Base-by-base conservation (phyloP, 1,140 invertebrate genomes). In the Scaptomyza graminum region DNA sequence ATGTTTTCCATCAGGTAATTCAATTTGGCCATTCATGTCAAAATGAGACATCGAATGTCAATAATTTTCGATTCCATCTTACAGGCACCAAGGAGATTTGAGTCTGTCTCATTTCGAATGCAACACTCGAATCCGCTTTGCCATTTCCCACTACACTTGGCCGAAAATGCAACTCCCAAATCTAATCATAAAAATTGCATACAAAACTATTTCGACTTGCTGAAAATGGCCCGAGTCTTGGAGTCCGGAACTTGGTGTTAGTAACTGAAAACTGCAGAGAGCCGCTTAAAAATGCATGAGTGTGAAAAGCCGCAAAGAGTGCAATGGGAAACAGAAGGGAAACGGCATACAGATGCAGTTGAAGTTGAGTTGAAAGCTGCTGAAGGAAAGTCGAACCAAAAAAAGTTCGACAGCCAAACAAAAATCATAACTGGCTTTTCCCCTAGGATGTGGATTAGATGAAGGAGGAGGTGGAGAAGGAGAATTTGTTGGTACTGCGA, bases 161-260 rank as follows among this genome's bases (percentile, higher is more conserved):
- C 37, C 28, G 28, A 31, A 31, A 8, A 18, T 43, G 59, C 65
- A 69, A 67, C 55, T 72, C 71, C 54, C 66, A 75, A 75, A 71
- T 75, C 72, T 41, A 75, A 75, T 75, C 72, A 75, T 75, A 64
- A 75, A 71, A 74, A 71, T 71, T 75, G 67, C 67, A 75, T 65
- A 55, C 70, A 56, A 64, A 75, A 75, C 44, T 71, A 71, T 71
- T 75, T 70, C 41, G 34, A 59, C 60, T 71, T 71, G 72, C 60
- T 70, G 60, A 70, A 64, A 70, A 74, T 60, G 54, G 34, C 47
- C 28, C 54, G 22, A 57, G 61, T 39, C 51, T 69, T 62, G 34
- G 37, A 31, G 25, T 3, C 47, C 46, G 50, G 59, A 69, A 72
- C 55, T 55, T 25, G 55, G 56, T 66, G 47, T 68, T 63, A 68